Evolutionary conservation across 30 jellyfish, hydroid and myxozoan genomes (phyloP).

Genomic region (Aurelia sp.): DNA sequence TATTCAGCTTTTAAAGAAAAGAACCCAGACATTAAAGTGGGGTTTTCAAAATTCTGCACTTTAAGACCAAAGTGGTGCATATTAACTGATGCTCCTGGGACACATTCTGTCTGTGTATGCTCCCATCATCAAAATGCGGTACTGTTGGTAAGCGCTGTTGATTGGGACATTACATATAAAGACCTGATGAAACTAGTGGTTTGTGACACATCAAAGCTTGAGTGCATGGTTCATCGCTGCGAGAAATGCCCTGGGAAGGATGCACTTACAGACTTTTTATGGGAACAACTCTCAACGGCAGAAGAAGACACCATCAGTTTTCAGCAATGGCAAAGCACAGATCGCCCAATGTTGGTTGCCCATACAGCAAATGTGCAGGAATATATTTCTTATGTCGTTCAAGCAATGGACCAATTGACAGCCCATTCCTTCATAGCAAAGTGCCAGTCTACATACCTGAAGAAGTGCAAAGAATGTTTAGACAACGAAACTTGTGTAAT

Average conservation of each 20-base stretch:
- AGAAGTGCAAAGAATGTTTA: constrained; percentile 18
- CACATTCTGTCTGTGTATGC: constrained; percentile 85
- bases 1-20: constrained; percentile 46
- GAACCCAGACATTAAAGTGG: constrained; percentile 48
- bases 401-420: constrained; percentile 24
- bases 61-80: constrained; percentile 81
- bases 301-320: constrained; percentile 40
- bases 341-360: constrained; percentile 31
- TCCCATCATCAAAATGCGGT: constrained; percentile 58
- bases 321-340: constrained; percentile 65
- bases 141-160: constrained; percentile 41
- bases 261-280: constrained; percentile 14
- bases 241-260: constrained; percentile 46
- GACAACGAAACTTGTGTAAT: not conserved
- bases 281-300: constrained; percentile 18
- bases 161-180: constrained; percentile 50
- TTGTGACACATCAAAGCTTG: constrained; percentile 30
- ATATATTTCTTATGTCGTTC: constrained; percentile 14
- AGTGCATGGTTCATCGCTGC: constrained; percentile 71
- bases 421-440: constrained; percentile 44
- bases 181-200: constrained; percentile 32
- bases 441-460: constrained; percentile 34
- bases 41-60: constrained; percentile 67
- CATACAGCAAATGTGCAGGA: constrained; percentile 4
- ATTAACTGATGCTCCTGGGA: constrained; percentile 64